Evolutionary conservation across 2,797 vertebrate genomes (phyloP), one percentile per base, ranked within the genome.

Genomic region (Acipenser transmontanus): DNA sequence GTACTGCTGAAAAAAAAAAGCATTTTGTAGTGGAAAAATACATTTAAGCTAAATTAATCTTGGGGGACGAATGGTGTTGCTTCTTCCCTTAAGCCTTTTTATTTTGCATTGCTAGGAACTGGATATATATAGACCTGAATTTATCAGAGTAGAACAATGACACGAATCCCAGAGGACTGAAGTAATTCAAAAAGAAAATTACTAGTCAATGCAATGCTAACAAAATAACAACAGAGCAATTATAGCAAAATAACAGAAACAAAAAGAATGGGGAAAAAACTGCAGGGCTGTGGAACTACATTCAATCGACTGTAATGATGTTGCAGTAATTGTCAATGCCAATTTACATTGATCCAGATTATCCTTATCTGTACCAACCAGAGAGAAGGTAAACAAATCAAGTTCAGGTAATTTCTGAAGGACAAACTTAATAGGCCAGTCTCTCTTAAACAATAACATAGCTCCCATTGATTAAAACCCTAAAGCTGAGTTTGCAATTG

Each of bases 211-310:
- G 12, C 14, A 57, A 57, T 57, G 12, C 6, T 57, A 57, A 57
- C 14, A 7, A 57, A 57, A 57, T 4, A 57, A 57, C 54, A 57
- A 11, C 12, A 57, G 54, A 57, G 14, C 54, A 57, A 57, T 11
- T 57, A 57, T 13, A 57, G 14, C 54, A 57, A 7, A 34, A 34
- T 34, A 34, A 34, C 34, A 34, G 34, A 34, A 34, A 34, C 34
- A 34, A 34, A 34, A 34, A 34, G 4, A 34, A 34, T 4, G 4
- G 34, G 34, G 34, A 1, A n/a, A 57, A 57, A 57, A 57, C 14
- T n/a, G 12, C 12, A n/a, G 12, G 9, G n/a, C 12, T 11, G 9
- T 57, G 54, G 47, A 65, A 71, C 66, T 61, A 7, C 59, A 49
- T 7, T 10, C 51, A 63, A 51, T 17, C 7, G 47, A 47, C n/a